These are phyloP conservation scores for Nebria brevicollis DNA, from an alignment of 2,888 invertebrate genomes.

Conservation along the genomic window DNA sequence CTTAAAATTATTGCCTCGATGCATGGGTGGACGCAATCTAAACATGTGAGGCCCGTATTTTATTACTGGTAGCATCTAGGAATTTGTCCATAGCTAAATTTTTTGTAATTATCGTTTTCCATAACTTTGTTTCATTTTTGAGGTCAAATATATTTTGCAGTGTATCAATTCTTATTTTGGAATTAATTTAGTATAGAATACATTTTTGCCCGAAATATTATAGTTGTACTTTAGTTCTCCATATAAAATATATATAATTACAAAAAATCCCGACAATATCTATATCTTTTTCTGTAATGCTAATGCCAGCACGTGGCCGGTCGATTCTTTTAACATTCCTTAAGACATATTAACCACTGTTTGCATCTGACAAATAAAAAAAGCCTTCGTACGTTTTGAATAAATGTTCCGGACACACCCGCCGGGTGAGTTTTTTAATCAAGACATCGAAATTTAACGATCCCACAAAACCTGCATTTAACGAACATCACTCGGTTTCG, in stretches of 20 bases:
- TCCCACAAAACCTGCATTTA: conserved; percentile 19
- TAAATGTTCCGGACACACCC: not conserved
- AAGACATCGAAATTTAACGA: conserved; percentile 34
- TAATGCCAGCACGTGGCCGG: not conserved
- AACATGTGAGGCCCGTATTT: not conserved
- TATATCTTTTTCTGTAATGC: conserved; percentile 1
- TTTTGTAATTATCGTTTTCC: not conserved
- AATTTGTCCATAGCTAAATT: not conserved
- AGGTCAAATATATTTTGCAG: too few relatives aligned
- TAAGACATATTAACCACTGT: conserved; percentile 23
- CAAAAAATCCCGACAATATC: not conserved
- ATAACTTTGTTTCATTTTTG: not conserved
- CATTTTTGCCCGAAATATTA: too few relatives aligned
- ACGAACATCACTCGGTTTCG: not conserved
- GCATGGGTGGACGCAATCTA: not conserved
- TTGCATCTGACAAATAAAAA: conserved; percentile 20
- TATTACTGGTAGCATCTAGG: not conserved
- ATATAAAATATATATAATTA: not conserved
- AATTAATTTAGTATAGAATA: too few relatives aligned
- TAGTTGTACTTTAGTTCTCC: too few relatives aligned
- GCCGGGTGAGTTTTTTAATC: conserved; percentile 26
- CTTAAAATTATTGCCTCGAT: conserved; percentile 11
- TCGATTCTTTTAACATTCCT: conserved; percentile 5
- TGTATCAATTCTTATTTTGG: too few relatives aligned
- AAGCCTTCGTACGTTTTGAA: conserved; percentile 9